Evolutionary conservation across 2,113 vertebrate species (phyloP).

Genomic region (Siniperca chuatsi): DNA sequence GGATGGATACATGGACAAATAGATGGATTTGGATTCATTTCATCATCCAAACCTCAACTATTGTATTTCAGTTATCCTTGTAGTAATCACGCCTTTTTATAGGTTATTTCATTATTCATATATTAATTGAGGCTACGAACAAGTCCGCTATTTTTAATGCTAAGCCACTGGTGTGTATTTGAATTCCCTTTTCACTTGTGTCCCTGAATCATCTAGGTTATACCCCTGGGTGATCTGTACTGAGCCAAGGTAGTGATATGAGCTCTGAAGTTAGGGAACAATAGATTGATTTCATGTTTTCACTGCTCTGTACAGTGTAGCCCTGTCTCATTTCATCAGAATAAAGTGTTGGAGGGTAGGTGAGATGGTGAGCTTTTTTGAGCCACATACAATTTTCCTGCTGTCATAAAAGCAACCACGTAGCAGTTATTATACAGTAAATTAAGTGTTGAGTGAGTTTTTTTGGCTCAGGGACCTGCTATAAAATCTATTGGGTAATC

Average conservation of each 20-base stretch:
- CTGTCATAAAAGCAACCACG: constrained; percentile 21
- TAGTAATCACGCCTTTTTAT: neutral
- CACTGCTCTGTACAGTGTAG: neutral
- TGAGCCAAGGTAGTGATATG: constrained; percentile 18
- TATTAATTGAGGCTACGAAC: neutral
- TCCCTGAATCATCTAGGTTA: constrained; percentile 47
- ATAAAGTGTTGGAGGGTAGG: neutral
- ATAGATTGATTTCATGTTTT: constrained; percentile 55
- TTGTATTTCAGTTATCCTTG: neutral
- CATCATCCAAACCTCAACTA: neutral
- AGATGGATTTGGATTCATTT: neutral
- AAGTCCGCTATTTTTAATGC: constrained; percentile 25
- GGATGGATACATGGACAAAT: neutral
- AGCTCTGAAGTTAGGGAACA: constrained; percentile 17
- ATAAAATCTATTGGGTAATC: neutral
- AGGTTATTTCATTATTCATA: constrained; percentile 25
- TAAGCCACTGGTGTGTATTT: neutral
- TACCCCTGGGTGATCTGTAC: constrained; percentile 7
- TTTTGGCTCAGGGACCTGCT: constrained; percentile 20
- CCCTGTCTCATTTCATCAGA: constrained; percentile 8
- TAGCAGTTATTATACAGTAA: constrained; percentile 14
- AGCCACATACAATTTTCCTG: constrained; percentile 16
- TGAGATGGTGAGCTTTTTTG: constrained; percentile 8
- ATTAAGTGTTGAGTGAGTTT: constrained; percentile 26
- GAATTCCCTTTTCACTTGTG: constrained; percentile 11